Base-by-base conservation (phyloP, 2,113 vertebrate species). In the Pterocles orientalis region DNA sequence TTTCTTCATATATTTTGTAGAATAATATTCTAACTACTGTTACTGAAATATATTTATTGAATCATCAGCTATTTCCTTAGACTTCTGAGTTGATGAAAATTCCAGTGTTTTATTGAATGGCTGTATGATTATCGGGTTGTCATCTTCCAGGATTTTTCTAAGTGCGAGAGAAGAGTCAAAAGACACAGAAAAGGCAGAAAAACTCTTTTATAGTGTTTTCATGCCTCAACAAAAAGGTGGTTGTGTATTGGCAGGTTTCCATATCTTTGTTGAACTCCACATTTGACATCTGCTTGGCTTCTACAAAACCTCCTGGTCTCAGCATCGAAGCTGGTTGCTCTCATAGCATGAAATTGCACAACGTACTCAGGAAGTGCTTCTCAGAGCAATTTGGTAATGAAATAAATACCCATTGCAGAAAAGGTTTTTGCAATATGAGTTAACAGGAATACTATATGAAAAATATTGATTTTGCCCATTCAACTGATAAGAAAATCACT, bases 381-480 rank as follows among this genome's bases (percentile, higher is more conserved):
- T 66, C 86, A 77, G 69, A 90, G 15, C 3, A 68, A 78, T 81
- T 73, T 86, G 69, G 31, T 80, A 54, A 82, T 80, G 58, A 77
- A 77, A 34, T 45, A 87, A 82, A 39, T 3, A 15, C 21, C 10
- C 6, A 17, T 1, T 75, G 18, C 25, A 78, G 84, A 84, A 62
- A 71, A 69, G 10, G 26, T 68, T 60, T 75, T 70, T 31, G 28
- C 18, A 61, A 58, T 65, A 82, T 15, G 31, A 95, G 45, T 82
- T 90, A 83, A 54, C 23, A 88, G 66, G 45, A 58, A 47, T 25
- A 45, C 25, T 69, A 29, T 43, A 80, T 34, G 70, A 88, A 95
- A 89, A 94, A 77, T 80, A 85, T 65, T 88, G 75, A 82, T 95
- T 95, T 90, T 95, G 5, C 24, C 8, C 84, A 62, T 95, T 91